These are phyloP conservation scores for Cabera pusaria DNA, from an alignment of 2,888 invertebrate genomes.

Conservation along the genomic window DNA sequence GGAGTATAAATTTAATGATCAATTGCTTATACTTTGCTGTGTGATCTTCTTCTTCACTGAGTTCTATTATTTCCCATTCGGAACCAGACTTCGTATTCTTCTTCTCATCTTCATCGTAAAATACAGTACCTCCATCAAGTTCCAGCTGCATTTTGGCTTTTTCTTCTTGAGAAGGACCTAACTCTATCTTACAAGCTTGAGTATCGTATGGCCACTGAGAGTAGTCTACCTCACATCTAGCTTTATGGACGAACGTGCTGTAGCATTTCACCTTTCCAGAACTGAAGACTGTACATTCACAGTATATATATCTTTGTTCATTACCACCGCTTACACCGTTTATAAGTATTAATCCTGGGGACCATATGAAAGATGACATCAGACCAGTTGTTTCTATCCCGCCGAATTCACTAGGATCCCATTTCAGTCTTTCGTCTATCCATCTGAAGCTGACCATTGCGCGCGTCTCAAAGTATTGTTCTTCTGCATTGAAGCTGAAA, in stretches of 20 bases:
- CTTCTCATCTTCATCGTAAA: too few relatives aligned
- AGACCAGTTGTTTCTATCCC: slow-evolving; percentile 29
- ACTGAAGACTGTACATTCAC: slow-evolving; percentile 19
- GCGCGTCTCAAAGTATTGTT: slow-evolving; percentile 35
- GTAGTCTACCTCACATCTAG: slow-evolving; percentile 28
- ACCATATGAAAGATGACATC: slow-evolving; percentile 32
- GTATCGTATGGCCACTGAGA: slow-evolving; percentile 41
- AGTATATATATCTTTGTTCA: slow-evolving; percentile 1
- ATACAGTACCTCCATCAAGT: too few relatives aligned
- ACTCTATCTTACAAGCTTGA: slow-evolving; percentile 34
- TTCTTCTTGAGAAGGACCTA: slow-evolving; percentile 16
- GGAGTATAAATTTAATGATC: too few relatives aligned
- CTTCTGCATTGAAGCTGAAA: slow-evolving; percentile 38
- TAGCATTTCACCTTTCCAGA: slow-evolving; percentile 23
- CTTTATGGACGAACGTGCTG: slow-evolving; percentile 1
- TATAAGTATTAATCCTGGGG: slow-evolving; percentile 34
- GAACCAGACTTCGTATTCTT: too few relatives aligned
- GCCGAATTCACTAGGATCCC: slow-evolving; percentile 43
- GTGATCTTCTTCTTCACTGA: too few relatives aligned
- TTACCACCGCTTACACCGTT: slow-evolving; percentile 30
- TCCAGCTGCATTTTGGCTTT: too few relatives aligned
- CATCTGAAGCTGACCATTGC: slow-evolving; percentile 35
- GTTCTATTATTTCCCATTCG: too few relatives aligned
- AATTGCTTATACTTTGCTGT: too few relatives aligned
- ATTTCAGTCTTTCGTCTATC: slow-evolving; percentile 42